Evolutionary conservation across 2,797 vertebrate species (phyloP).

Genomic region (Rhabdomys pumilio): DNA sequence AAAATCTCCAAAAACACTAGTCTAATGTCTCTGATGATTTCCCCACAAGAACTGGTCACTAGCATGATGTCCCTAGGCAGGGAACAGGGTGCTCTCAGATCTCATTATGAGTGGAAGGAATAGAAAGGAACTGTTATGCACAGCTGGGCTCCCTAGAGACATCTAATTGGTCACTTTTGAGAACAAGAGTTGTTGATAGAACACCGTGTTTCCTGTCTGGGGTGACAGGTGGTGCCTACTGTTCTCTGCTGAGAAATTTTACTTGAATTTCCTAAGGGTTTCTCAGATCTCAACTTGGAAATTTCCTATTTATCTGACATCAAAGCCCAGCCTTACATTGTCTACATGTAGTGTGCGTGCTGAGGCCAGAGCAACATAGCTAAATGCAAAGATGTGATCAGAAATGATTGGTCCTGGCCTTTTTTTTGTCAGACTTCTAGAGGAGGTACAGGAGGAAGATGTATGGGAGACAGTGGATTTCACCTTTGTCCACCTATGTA

Average conservation of each 20-base stretch:
- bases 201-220: neutral
- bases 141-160: neutral
- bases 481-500: neutral
- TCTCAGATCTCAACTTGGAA: neutral
- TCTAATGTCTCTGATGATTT: neutral
- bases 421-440: neutral
- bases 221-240: neutral
- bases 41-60: neutral
- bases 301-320: neutral
- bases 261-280: neutral
- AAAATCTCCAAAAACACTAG: neutral
- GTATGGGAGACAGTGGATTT: neutral
- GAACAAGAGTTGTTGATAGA: neutral
- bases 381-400: neutral
- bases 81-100: neutral
- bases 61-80: neutral
- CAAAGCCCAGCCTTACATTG: neutral
- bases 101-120: conserved; percentile 8
- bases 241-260: neutral
- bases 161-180: conserved; percentile 32
- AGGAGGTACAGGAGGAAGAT: neutral
- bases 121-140: neutral
- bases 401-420: neutral
- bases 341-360: neutral
- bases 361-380: neutral